Evolutionary conservation across 2,797 vertebrate genomes (phyloP).

Genomic region (Coendou prehensilis): DNA sequence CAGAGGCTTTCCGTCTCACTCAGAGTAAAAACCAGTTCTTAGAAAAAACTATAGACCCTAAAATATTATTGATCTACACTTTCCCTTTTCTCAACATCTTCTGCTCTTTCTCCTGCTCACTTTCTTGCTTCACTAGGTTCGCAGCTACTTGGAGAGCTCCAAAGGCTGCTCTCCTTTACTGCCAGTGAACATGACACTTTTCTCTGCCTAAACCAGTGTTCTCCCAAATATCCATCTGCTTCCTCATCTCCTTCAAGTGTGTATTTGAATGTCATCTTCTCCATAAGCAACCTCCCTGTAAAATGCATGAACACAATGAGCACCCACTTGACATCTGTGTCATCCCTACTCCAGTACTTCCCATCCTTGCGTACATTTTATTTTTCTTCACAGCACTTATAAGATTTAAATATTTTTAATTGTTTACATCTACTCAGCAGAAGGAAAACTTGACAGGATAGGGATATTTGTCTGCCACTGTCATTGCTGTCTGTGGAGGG

Average conservation of each 20-base stretch:
- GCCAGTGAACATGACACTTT: accelerated
- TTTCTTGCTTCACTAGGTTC: background rate
- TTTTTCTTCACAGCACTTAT: background rate
- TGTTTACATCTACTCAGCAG: background rate
- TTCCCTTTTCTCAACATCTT: background rate
- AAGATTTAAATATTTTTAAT: background rate
- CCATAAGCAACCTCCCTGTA: background rate
- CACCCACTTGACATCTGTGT: background rate
- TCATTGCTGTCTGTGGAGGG: background rate
- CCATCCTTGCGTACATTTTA: background rate
- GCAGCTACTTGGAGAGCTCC: background rate
- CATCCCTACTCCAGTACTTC: background rate
- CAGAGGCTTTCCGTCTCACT: background rate
- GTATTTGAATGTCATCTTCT: background rate
- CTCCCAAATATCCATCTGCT: background rate
- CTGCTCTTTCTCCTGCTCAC: background rate
- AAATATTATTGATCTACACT: background rate
- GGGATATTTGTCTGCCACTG: background rate
- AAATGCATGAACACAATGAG: background rate
- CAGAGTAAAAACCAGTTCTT: slow-evolving; percentile 30
- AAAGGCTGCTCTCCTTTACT: accelerated
- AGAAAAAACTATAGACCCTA: background rate
- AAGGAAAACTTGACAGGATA: background rate
- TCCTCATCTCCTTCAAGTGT: background rate
- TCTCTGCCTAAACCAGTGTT: background rate